Percentiles rank a stretch among this genome's conserved stretches.
These are phyloP conservation scores for Coelopa frigida DNA, from an alignment of 1,140 invertebrate genomes.

Conservation along the genomic window DNA sequence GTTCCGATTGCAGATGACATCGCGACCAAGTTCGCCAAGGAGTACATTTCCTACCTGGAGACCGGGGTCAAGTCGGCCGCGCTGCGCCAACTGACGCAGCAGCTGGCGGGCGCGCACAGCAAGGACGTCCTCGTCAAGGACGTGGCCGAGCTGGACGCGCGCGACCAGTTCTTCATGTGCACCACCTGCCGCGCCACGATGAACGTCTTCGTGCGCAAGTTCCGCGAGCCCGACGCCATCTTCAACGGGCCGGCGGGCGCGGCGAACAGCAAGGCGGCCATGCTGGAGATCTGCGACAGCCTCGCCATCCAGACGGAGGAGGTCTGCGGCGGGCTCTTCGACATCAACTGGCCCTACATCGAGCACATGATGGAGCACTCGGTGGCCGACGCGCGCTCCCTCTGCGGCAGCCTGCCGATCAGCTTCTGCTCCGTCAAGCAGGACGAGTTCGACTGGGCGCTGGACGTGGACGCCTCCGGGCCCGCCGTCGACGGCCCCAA, in stretches of 20 bases:
- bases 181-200: conserved; percentile 49
- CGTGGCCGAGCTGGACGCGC: conserved; percentile 21
- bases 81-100: conserved; percentile 24
- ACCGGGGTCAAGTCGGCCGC: conserved; percentile 28
- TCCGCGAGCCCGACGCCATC: conserved; percentile 31
- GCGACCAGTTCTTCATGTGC: conserved; percentile 45
- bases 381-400: conserved; percentile 19
- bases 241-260: conserved; percentile 22
- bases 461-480: conserved; percentile 19
- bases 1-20: conserved; percentile 30
- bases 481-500: conserved; percentile 18
- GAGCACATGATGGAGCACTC: conserved; percentile 30
- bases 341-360: conserved; percentile 44
- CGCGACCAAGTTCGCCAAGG: conserved; percentile 25
- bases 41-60: conserved; percentile 26
- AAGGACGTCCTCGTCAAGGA: conserved; percentile 38
- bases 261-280: conserved; percentile 28
- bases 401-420: conserved; percentile 33
- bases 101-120: conserved; percentile 29
- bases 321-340: conserved; percentile 54
- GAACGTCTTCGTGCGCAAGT: conserved; percentile 41
- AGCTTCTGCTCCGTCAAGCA: conserved; percentile 25
- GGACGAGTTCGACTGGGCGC: conserved; percentile 19
- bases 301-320: conserved; percentile 49
- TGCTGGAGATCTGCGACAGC: conserved; percentile 48